Conservation (phyloP, 2,888 invertebrate genomes). For the Notodonta dromedarius region DNA sequence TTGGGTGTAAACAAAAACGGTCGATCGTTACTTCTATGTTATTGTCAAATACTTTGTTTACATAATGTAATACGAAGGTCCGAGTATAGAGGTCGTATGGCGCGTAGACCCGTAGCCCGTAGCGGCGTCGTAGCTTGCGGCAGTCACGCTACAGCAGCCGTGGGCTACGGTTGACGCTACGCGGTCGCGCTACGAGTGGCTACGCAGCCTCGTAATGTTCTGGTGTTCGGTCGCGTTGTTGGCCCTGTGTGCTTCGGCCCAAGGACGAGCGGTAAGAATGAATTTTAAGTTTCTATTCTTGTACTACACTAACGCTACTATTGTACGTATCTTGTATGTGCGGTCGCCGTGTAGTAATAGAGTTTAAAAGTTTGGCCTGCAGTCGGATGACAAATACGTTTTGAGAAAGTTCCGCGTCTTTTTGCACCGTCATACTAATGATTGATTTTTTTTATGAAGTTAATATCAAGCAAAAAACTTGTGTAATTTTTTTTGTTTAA, state of each 20-base stretch:
- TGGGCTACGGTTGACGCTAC: slow-evolving; percentile 63
- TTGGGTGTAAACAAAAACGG: slow-evolving; percentile 41
- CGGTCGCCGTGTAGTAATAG: background rate
- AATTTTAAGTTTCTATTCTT: slow-evolving; percentile 43
- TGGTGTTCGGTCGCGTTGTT: slow-evolving; percentile 66
- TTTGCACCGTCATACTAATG: background rate
- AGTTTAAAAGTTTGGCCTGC: background rate
- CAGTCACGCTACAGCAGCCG: slow-evolving; percentile 75
- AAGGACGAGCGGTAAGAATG: slow-evolving; percentile 80
- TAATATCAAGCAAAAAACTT: too few species aligned
- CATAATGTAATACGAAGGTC: slow-evolving; percentile 66
- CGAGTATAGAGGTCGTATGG: slow-evolving; percentile 39
- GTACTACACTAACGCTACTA: slow-evolving; percentile 12
- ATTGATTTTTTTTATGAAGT: background rate
- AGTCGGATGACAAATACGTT: background rate
- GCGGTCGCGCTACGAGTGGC: slow-evolving; percentile 49
- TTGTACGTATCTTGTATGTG: background rate
- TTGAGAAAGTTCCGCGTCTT: background rate
- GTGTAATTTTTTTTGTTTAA: too few species aligned
- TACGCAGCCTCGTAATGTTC: slow-evolving; percentile 70
- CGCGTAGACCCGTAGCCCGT: slow-evolving; percentile 27
- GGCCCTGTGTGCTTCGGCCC: slow-evolving; percentile 71
- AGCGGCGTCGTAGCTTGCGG: slow-evolving; percentile 62
- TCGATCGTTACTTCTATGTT: slow-evolving; percentile 59
- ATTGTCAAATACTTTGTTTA: slow-evolving; percentile 76